phyloP scores from a whole-genome alignment of 1,140 invertebrate species.

The Panagrolaimus sp. region DNA sequence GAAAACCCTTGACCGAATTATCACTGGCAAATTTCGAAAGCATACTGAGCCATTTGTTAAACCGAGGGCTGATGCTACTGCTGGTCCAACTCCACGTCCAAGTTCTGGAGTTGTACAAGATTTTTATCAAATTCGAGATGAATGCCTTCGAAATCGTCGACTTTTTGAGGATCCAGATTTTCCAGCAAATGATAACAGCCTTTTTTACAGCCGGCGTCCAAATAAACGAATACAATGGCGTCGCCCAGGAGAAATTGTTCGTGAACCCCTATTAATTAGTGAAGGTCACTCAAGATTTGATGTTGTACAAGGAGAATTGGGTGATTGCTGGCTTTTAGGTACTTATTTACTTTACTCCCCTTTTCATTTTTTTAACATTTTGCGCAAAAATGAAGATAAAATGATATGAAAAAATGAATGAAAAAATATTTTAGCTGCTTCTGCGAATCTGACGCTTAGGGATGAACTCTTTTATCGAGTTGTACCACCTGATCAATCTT shows the following conservation, averaged over 20 bases:
- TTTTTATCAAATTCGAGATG: conserved; percentile 52
- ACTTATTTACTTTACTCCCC: too few species aligned
- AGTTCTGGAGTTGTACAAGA: conserved; percentile 40
- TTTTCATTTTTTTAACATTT: too few species aligned
- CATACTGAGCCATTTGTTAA: conserved; percentile 55
- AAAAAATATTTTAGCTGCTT: too few species aligned
- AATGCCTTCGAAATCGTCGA: conserved; percentile 59
- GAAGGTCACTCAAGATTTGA: conserved; percentile 73
- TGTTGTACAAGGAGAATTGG: conserved; percentile 90
- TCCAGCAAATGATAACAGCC: conserved; percentile 61
- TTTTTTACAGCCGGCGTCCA: conserved; percentile 59
- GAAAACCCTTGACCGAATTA: conserved; percentile 56
- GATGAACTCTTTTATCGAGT: conserved; percentile 83
- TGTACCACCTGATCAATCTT: conserved; percentile 87
- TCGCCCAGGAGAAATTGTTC: conserved; percentile 57
- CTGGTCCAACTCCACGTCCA: conserved; percentile 40
- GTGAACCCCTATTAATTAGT: not conserved
- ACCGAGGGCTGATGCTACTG: conserved; percentile 39
- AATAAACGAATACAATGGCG: conserved; percentile 62
- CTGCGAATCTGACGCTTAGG: conserved; percentile 86
- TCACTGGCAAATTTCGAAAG: conserved; percentile 50
- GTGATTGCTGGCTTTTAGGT: conserved; percentile 94
- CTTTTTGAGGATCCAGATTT: conserved; percentile 63
- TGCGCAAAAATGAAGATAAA: too few species aligned
- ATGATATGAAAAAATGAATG: too few species aligned